phyloP scores from a whole-genome alignment of 2,113 vertebrate species.

The Macrotis lagotis region DNA sequence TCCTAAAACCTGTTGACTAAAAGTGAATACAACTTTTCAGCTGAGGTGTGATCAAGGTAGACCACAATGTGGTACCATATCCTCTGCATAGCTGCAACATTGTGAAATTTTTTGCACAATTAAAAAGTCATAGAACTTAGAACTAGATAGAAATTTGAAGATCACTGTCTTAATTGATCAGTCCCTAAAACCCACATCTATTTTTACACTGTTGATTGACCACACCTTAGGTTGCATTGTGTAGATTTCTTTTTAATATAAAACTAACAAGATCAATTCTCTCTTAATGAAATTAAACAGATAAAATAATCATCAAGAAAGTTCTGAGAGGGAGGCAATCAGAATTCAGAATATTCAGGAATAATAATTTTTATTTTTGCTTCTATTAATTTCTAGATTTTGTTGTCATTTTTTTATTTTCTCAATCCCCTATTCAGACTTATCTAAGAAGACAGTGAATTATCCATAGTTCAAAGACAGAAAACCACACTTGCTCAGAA shows the following conservation, averaged over 20 bases:
- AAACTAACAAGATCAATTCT: not conserved
- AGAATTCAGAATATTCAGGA: not conserved
- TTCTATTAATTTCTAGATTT: not conserved
- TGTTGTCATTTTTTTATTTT: not conserved
- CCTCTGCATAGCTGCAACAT: no score
- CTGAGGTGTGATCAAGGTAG: not conserved
- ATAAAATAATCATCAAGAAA: not conserved
- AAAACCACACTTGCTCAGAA: not conserved
- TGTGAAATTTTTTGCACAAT: no score
- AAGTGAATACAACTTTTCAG: not conserved
- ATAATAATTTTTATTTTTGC: not conserved
- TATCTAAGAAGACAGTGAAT: not conserved
- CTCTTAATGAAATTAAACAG: not conserved
- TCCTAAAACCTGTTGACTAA: not conserved
- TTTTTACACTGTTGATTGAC: not conserved
- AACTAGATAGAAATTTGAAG: not conserved
- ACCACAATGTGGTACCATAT: not conserved
- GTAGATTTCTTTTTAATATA: not conserved
- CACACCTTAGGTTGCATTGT: not conserved
- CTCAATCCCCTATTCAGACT: not conserved
- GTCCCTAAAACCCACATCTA: not conserved
- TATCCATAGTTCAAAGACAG: not conserved
- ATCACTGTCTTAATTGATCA: not conserved
- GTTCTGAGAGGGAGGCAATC: not conserved
- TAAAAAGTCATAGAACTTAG: not conserved